Base-by-base conservation (phyloP, 35 echinoderm and acorn worm species). In the Hemicentrotus pulcherrimus region DNA sequence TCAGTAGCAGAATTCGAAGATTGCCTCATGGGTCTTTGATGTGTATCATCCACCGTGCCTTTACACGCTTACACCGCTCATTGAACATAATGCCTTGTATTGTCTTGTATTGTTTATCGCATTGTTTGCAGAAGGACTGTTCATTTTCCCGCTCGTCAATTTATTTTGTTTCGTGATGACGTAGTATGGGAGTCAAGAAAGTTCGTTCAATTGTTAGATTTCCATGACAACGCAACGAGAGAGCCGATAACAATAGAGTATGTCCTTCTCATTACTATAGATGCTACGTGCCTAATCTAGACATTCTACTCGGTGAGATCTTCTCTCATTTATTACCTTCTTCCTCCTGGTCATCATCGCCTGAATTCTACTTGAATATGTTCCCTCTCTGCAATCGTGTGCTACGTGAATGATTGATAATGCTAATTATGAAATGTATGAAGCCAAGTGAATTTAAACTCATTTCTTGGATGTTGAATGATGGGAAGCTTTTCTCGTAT, bases 141-240 rank as follows among this genome's bases (percentile, higher is more conserved):
- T n/a, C 65, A 59, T 78, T 78, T 78, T n/a, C 65, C 28, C 10
- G 86, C 86, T n/a, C 50, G 5, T 46, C 12, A 47, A 90, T 90
- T 18, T 90, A 45, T 47, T 45, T 45, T 90, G 86, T 88, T 88
- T 88, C 2, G 35, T 59, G 88, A 90, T 90, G 88, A 90, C 88
- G 88, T 90, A 15, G 32, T 19, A 11, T 41, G 32, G 22, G 12
- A 90, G 32, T 45, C 32, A 90, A 19, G 32, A 47, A 35, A 90
- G 88, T 90, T 90, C 32, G 32, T 45, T 45, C 32, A 10, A 90
- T 90, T 90, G 88, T 90, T 90, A 15, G 32, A 32, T 90, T 90
- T 15, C 88, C 88, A 90, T 90, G 88, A 19, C 19, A 90, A 90
- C 88, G 32, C 30, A 47, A n/a, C 32, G 33, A 47, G 88, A 90